phyloP scores from a whole-genome alignment of 2,113 vertebrate genomes.

The Labeo catla region DNA sequence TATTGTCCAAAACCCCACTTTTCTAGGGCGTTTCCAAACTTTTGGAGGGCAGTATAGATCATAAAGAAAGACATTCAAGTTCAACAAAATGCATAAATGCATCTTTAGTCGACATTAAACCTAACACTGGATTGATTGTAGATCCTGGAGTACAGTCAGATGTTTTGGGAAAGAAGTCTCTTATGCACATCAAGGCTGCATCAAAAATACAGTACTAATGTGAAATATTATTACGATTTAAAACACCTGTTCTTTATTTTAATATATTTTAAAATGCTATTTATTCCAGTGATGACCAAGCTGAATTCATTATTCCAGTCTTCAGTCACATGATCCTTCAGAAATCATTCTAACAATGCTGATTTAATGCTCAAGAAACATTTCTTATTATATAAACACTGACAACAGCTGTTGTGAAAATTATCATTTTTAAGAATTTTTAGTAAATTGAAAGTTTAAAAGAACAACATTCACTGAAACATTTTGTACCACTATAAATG shows the following conservation, averaged over 20 bases:
- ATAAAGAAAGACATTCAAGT: background rate
- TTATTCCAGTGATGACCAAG: background rate
- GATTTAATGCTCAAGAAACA: background rate
- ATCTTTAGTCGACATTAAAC: background rate
- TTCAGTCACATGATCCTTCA: background rate
- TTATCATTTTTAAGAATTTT: too few species aligned
- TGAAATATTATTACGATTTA: background rate
- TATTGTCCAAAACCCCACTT: too few species aligned
- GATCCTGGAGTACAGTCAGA: too few species aligned
- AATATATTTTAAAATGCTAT: background rate
- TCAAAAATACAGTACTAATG: background rate
- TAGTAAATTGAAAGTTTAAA: background rate
- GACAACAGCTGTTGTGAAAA: background rate
- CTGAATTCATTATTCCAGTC: background rate
- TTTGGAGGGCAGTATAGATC: background rate
- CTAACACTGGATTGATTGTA: too few species aligned
- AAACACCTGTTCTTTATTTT: background rate
- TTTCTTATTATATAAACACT: background rate
- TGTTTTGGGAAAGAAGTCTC: background rate
- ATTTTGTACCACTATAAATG: background rate
- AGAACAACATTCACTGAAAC: background rate
- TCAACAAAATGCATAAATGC: background rate
- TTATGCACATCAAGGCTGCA: background rate
- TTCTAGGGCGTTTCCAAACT: too few species aligned
- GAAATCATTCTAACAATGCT: background rate